Evolutionary conservation across 2,113 vertebrate genomes (phyloP).

Genomic region (Galbula dea): DNA sequence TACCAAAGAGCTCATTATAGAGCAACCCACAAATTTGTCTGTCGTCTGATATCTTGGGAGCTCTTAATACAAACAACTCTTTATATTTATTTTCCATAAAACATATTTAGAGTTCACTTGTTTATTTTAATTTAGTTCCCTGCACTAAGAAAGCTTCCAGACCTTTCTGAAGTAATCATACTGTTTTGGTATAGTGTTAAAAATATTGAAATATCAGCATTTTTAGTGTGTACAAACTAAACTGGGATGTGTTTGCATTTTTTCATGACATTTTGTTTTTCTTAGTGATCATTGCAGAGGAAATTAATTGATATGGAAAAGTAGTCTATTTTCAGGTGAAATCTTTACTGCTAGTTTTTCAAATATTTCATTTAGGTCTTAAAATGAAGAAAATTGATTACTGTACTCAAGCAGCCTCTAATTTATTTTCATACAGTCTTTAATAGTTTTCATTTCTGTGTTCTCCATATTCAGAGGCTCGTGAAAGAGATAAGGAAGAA

Average conservation of each 20-base stretch:
- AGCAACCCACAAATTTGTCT: neutral
- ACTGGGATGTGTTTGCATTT: neutral
- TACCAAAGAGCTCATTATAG: fast-evolving
- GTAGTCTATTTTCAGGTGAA: neutral
- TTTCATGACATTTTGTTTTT: neutral
- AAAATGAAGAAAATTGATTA: neutral
- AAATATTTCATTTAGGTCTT: neutral
- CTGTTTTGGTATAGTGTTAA: neutral
- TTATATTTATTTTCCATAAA: neutral
- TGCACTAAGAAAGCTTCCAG: neutral
- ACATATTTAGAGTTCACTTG: neutral
- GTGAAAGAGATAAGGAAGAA: constrained; percentile 73
- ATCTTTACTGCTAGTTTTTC: neutral
- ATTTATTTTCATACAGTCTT: neutral
- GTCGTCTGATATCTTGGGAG: too few species aligned
- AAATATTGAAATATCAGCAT: neutral
- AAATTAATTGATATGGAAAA: neutral
- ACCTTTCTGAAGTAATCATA: neutral
- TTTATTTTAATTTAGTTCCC: neutral
- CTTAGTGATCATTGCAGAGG: neutral
- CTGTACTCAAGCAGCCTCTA: neutral
- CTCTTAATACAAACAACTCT: neutral
- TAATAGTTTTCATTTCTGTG: neutral
- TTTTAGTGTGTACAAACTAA: neutral
- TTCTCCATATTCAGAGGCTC: constrained; percentile 64